Conservation (phyloP, 2,888 invertebrate genomes). For the Tolmerus cingulatus region DNA sequence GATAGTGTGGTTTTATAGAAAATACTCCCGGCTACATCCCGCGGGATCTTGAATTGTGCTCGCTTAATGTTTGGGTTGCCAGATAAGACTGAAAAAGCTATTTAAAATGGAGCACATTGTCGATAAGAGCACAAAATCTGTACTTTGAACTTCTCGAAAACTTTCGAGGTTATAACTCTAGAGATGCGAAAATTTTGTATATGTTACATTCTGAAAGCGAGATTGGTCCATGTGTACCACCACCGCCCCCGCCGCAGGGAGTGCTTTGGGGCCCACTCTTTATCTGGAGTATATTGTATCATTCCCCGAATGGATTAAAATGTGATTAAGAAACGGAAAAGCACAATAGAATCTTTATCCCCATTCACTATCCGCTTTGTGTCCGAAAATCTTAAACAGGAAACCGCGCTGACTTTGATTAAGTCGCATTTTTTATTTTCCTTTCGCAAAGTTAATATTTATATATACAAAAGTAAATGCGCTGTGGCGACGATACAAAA, state of each 20-base stretch:
- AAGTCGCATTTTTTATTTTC: neutral
- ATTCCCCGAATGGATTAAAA: neutral
- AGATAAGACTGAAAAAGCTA: conserved; percentile 24
- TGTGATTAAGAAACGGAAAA: neutral
- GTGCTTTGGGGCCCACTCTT: neutral
- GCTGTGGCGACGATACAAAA: neutral
- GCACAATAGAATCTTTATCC: neutral
- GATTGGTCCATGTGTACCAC: neutral
- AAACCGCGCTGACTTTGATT: neutral
- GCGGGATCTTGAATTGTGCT: neutral
- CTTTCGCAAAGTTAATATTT: neutral
- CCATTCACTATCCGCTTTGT: neutral
- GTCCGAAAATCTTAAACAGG: neutral
- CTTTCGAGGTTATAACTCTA: conserved; percentile 19
- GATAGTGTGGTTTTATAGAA: conserved; percentile 5
- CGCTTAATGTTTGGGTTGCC: conserved; percentile 32
- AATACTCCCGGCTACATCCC: neutral
- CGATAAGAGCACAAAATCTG: neutral
- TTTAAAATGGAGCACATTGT: conserved; percentile 13
- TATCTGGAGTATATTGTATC: neutral
- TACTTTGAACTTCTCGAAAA: conserved; percentile 25
- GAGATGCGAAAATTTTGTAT: neutral
- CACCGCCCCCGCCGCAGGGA: neutral
- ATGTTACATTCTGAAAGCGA: neutral
- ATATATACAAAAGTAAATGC: neutral